Percentiles rank a stretch among this genome's conserved stretches.
These are phyloP conservation scores for Zophobas atratus DNA, from an alignment of 1,140 invertebrate genomes.

Conservation along the genomic window DNA sequence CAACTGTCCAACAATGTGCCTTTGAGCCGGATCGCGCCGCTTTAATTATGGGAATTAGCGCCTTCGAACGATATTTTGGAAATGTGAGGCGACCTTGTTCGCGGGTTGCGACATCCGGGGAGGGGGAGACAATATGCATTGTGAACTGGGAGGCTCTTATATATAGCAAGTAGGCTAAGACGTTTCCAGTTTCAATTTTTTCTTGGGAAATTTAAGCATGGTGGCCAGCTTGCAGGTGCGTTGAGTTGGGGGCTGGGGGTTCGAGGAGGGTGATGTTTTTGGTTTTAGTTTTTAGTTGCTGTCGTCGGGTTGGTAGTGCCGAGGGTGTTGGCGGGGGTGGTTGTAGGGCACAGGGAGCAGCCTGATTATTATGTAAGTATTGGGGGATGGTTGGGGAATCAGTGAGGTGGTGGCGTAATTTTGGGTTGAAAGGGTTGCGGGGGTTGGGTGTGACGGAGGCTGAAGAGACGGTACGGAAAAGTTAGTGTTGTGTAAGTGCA, in stretches of 20 bases:
- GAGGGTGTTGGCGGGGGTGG: neutral
- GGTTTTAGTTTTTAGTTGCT: slow-evolving; percentile 5
- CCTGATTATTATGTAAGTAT: slow-evolving; percentile 48
- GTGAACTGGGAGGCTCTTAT: slow-evolving; percentile 44
- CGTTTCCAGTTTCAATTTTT: slow-evolving; percentile 16
- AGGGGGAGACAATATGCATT: slow-evolving; percentile 41
- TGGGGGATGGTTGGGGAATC: neutral
- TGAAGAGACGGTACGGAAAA: too few relatives aligned
- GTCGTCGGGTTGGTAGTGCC: slow-evolving; percentile 5
- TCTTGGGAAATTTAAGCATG: neutral
- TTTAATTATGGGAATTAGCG: slow-evolving; percentile 8
- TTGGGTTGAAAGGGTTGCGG: too few relatives aligned
- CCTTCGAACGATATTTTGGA: neutral
- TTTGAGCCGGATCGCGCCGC: neutral
- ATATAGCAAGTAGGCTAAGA: slow-evolving; percentile 42
- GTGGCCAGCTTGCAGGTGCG: slow-evolving; percentile 1
- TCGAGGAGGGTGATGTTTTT: neutral
- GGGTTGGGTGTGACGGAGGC: too few relatives aligned
- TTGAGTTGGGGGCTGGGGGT: neutral
- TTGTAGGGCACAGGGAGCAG: neutral
- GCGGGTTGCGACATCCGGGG: slow-evolving; percentile 20
- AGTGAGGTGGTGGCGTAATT: neutral
- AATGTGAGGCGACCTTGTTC: slow-evolving; percentile 38
- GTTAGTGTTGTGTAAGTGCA: too few relatives aligned
- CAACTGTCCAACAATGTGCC: too few relatives aligned